Evolutionary conservation across 2,797 vertebrate species (phyloP).

Genomic region (Phylloscopus collybita): DNA sequence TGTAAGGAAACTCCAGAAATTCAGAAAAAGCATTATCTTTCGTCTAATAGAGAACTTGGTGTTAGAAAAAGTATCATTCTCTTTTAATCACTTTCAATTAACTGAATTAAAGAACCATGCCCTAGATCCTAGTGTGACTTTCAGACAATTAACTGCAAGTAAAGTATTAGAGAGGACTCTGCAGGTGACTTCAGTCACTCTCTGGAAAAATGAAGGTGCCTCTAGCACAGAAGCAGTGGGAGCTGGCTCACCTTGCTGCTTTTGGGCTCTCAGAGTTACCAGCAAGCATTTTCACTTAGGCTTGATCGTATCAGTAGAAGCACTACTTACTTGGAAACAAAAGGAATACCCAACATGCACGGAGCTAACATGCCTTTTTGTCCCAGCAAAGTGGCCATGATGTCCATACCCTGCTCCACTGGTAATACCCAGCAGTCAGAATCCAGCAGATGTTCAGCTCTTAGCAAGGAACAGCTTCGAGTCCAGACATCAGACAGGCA

Average conservation of each 20-base stretch:
- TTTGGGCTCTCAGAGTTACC: not conserved
- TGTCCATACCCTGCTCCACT: not conserved
- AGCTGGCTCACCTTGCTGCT: not conserved
- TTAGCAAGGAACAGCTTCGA: not conserved
- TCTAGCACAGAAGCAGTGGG: not conserved
- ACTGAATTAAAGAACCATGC: not conserved
- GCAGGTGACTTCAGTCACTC: not conserved
- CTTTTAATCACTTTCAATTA: conserved; percentile 10
- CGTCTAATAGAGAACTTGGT: not conserved
- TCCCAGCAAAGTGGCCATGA: not conserved
- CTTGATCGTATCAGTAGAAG: not conserved
- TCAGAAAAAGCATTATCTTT: not conserved
- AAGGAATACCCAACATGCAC: not conserved
- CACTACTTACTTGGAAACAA: not conserved
- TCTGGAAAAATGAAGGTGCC: not conserved
- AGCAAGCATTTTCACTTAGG: not conserved
- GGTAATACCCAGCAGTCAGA: not conserved
- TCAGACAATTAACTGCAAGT: not conserved
- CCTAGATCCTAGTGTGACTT: not conserved
- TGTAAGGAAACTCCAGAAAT: not conserved
- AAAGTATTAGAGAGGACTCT: not conserved
- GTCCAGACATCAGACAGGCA: not conserved
- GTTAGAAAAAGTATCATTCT: not conserved
- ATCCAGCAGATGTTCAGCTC: not conserved
- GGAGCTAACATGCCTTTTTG: not conserved